Percentiles rank a stretch among this genome's conserved stretches.
Conservation (phyloP, 92 coral and sea anemone genomes). For the Parazoanthus atlanticus region DNA sequence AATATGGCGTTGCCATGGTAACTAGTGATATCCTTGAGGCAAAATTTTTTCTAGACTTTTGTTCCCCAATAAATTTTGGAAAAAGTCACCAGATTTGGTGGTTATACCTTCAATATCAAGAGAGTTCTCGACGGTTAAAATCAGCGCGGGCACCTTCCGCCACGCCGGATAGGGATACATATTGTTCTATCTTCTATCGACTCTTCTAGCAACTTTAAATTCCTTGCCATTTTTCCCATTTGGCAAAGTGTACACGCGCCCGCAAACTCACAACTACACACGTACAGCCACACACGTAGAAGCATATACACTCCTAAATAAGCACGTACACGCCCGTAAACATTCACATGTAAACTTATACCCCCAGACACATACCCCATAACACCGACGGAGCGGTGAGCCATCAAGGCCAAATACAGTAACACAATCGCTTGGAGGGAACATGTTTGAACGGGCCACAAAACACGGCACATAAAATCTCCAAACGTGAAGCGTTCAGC, state of each 20-base stretch:
- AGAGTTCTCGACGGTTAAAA: too few species aligned
- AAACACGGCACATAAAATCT: slow-evolving; percentile 68
- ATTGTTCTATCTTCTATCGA: too few species aligned
- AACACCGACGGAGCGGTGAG: slow-evolving; percentile 79
- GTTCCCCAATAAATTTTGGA: too few species aligned
- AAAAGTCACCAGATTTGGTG: too few species aligned
- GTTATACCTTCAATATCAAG: too few species aligned
- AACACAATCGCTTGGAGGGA: slow-evolving; percentile 78
- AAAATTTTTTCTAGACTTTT: too few species aligned
- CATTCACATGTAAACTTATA: neutral
- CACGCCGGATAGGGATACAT: too few species aligned
- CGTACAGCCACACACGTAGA: neutral
- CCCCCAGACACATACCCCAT: slow-evolving; percentile 47
- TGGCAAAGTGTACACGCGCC: neutral
- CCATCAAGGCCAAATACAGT: slow-evolving; percentile 69
- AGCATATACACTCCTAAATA: neutral
- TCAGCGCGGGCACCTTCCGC: too few species aligned
- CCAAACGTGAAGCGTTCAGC: slow-evolving; percentile 73
- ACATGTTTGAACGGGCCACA: slow-evolving; percentile 86
- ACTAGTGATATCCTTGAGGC: too few species aligned
- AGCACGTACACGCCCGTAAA: neutral
- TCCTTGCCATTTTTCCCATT: too few species aligned
- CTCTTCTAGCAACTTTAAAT: too few species aligned
- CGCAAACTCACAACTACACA: neutral
- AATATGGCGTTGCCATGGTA: too few species aligned